Base-by-base conservation (phyloP, 2,113 vertebrate genomes). In the Cardinalis cardinalis region DNA sequence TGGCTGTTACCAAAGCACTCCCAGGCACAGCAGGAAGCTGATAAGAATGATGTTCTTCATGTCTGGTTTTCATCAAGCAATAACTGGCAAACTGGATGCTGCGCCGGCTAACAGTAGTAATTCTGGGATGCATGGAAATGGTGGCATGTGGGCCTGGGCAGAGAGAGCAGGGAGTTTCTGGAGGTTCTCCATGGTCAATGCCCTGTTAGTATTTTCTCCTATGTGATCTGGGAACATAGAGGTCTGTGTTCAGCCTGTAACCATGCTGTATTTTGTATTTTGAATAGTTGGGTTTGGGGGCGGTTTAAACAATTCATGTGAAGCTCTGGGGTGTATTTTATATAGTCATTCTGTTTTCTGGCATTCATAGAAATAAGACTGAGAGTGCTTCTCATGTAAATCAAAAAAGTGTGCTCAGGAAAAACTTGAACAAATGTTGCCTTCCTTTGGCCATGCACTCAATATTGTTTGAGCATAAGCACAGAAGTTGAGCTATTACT, bases 231-330 rank as follows among this genome's bases (percentile, higher is more conserved):
- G 46, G 26, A 91, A 73, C 8, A 20, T 38, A 55, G 15, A 58
- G 40, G 14, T 51, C 46, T 81, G 6, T 1, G 7, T 56, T 88
- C 29, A 87, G 38, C 8, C 41, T 69, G 34, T 34, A 66, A 61
- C 32, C 46, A 34, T 73, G 26, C 38, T 60, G 0, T 74, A 32
- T 23, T 74, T 28, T 55, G 10, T 41, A 23, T 24, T 49, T 84
- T 69, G 11, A 49, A 44, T n/a, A 46, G 9, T 19, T 79, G 34
- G 18, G 12, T 0, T 18, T 46, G 38, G 38, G 43, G 29, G 2
- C 1, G 0, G 10, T 4, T 72, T 34, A 18, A 63, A 77, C 16
- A 38, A 43, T 36, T 36, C 11, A 11, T 12, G 8, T 1, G 3
- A 52, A 83, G 15, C 23, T 72, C 38, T 28, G 21, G 8, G 3